Evolutionary conservation across 1,140 invertebrate genomes (phyloP), one percentile per base, ranked within the genome.

Genomic region (Drosophila persimilis): DNA sequence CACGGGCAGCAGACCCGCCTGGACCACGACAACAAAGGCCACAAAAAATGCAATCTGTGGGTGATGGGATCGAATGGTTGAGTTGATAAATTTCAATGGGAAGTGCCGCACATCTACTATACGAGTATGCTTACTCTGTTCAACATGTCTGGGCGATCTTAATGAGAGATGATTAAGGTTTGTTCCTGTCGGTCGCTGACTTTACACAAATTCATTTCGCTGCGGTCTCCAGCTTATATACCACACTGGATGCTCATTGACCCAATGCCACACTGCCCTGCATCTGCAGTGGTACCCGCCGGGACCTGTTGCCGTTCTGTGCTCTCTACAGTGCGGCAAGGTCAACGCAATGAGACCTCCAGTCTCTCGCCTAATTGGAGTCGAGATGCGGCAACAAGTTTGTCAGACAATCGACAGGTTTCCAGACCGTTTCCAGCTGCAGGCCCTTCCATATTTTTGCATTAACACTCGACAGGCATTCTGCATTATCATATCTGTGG

Each of bases 401-500:
- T 81, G 81, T 86, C 81, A 66, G 56, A 44, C 77, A 50, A 77
- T 86, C 83, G 81, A 86, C 81, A 86, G 83, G 81, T 88, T 86
- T 85, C 39, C 44, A 13, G 24, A 7, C 41, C 24, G 8, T 24
- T 55, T 55, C 29, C 17, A 29, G 11, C 17, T 24, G 22, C 43
- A 15, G 41, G 29, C 41, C 44, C 51, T 43, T 55, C 26, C n/a
- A 56, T 56, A 43, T 29, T 58, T 56, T 64, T 13, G n/a, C 26
- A 39, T 62, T 57, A 57, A 24, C 22, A 41, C 26, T 44, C 29
- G 13, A 20, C 4, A 22, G 39, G 52, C 35, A 62, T 62, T 62
- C 60, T 58, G 60, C 57, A 39, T 41, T 35, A n/a, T 26, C 13
- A n/a, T 50, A 39, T 13, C 35, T 39, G 35, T 4, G 35, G 3